Conservation (phyloP, 2,797 vertebrate genomes). For the Botia kubotai region DNA sequence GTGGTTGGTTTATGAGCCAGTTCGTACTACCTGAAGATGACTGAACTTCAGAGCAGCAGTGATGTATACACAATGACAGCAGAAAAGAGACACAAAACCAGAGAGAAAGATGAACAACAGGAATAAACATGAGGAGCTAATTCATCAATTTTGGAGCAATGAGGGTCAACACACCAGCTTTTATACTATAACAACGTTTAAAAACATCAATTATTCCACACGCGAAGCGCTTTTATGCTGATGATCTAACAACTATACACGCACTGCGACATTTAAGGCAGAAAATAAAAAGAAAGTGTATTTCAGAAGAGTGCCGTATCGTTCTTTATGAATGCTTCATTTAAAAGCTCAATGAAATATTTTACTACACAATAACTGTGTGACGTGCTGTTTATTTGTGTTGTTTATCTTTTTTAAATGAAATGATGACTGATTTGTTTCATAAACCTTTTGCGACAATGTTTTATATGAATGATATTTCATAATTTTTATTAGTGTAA, state of each 20-base stretch:
- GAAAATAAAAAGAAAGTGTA: conserved; percentile 29
- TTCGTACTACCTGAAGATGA: conserved; percentile 7
- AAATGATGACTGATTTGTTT: neutral
- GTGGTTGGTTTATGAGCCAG: conserved; percentile 1
- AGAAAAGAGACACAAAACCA: conserved; percentile 5
- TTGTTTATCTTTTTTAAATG: neutral
- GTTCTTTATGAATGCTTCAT: conserved; percentile 76
- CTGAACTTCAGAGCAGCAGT: neutral
- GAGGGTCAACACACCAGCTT: conserved; percentile 85
- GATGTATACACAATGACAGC: conserved; percentile 6
- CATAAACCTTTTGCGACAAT: neutral
- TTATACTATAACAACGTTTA: conserved; percentile 68
- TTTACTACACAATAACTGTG: conserved; percentile 74
- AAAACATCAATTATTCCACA: conserved; percentile 41
- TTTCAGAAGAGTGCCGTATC: conserved; percentile 26
- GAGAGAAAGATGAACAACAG: neutral
- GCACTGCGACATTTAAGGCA: conserved; percentile 37
- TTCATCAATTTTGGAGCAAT: conserved; percentile 71
- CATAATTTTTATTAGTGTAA: neutral
- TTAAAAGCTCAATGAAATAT: conserved; percentile 83
- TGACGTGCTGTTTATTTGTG: conserved; percentile 27
- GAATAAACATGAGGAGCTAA: conserved; percentile 3
- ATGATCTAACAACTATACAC: conserved; percentile 43
- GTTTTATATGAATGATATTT: neutral
- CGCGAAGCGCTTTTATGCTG: conserved; percentile 49